phyloP scores from a whole-genome alignment of 2,888 invertebrate genomes.

The Cyclophora albipunctata region DNA sequence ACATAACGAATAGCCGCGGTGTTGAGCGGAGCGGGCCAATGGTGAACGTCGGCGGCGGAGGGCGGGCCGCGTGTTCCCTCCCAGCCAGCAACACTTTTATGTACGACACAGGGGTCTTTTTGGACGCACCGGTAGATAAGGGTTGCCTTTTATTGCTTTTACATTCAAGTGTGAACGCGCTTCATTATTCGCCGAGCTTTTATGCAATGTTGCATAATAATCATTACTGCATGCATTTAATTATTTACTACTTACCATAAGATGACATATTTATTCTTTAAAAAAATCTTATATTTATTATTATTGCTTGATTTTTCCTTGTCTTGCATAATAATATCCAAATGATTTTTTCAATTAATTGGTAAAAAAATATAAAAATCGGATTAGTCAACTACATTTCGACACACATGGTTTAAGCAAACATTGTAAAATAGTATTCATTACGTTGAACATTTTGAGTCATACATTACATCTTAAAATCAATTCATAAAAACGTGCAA shows the following conservation, averaged over 20 bases:
- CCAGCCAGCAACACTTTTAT: constrained; percentile 46
- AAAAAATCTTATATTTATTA: too few species aligned
- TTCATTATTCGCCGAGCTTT: constrained; percentile 11
- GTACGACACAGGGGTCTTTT: constrained; percentile 36
- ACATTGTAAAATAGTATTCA: too few species aligned
- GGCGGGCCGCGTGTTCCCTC: constrained; percentile 44
- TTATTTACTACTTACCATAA: neutral
- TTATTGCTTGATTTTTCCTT: too few species aligned
- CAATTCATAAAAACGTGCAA: constrained; percentile 3
- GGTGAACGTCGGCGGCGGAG: constrained; percentile 34
- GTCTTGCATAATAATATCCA: too few species aligned
- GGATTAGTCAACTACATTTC: too few species aligned
- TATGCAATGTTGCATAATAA: neutral
- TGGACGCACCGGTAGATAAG: constrained; percentile 34
- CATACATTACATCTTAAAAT: too few species aligned
- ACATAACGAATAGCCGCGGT: constrained; percentile 46
- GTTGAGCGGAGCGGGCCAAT: constrained; percentile 45
- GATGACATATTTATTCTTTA: too few species aligned
- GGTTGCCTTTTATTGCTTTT: constrained; percentile 37
- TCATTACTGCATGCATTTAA: neutral
- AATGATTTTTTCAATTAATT: too few species aligned
- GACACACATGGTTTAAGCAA: too few species aligned
- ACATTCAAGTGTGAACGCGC: constrained; percentile 17
- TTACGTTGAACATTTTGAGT: too few species aligned
- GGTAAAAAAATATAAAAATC: too few species aligned